phyloP scores from a whole-genome alignment of 2,888 invertebrate genomes.

The Dryocosmus kuriphilus region DNA sequence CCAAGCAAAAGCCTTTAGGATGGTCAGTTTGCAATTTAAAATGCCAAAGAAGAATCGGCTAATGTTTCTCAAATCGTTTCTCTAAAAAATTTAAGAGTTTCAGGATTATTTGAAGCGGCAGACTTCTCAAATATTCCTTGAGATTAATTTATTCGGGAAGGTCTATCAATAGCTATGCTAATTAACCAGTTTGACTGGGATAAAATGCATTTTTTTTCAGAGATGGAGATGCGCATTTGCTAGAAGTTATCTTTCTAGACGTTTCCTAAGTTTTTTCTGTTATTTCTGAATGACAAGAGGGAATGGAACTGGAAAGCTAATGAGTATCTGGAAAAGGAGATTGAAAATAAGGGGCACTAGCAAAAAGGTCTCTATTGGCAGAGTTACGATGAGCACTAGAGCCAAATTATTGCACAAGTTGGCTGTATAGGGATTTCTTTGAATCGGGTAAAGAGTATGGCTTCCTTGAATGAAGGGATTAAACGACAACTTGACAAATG shows the following conservation, averaged over 20 bases:
- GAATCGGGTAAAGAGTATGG: neutral
- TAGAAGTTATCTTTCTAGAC: neutral
- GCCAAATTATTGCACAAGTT: slow-evolving; percentile 5
- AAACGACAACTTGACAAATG: slow-evolving; percentile 38
- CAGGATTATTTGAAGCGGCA: too few species aligned
- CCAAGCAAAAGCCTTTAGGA: neutral
- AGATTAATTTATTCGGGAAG: slow-evolving; percentile 1
- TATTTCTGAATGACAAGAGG: neutral
- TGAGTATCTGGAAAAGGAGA: slow-evolving; percentile 8
- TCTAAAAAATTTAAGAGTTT: neutral
- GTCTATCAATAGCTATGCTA: slow-evolving; percentile 26
- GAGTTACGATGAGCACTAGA: neutral
- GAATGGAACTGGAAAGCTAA: neutral
- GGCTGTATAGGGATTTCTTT: slow-evolving; percentile 5
- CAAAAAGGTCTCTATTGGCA: neutral
- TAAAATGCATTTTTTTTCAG: slow-evolving; percentile 21
- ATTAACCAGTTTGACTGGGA: slow-evolving; percentile 35
- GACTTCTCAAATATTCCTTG: too few species aligned
- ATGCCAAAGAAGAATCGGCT: neutral
- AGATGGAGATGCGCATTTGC: neutral
- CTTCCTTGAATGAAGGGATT: slow-evolving; percentile 25
- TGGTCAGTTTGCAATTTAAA: slow-evolving; percentile 13
- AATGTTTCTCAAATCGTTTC: neutral
- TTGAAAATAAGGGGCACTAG: neutral
- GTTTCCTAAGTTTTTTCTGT: neutral